Evolutionary conservation across 1,140 invertebrate genomes (phyloP), one percentile per base, ranked within the genome.

Genomic region (Halictus rubicundus): DNA sequence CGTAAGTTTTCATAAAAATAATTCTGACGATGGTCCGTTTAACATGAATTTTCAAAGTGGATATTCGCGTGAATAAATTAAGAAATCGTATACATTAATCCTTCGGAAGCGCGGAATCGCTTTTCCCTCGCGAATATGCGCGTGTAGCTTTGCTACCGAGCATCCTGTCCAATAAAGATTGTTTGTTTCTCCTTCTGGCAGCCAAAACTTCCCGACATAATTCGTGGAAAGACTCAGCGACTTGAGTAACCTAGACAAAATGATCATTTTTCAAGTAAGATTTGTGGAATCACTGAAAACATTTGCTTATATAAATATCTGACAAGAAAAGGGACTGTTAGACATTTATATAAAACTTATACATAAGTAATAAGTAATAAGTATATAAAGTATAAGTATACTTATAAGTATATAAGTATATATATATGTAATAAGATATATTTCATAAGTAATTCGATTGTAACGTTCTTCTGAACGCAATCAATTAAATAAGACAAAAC

Each of bases 201-300:
- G 95, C 94, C 66, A 97, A 92, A 12, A 98, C 96, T 86, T 97
- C 96, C 32, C 96, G 94, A 88, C 96, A 97, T 7, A 98, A 94
- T 85, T 97, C 96, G 86, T 96, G 95, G 92, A 98, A 98, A 8
- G 96, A 96, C 69, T 97, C 96, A 2, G 96, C 96, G 5, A 98
- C 96, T 91, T 95, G 94, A 23, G 90, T 87, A 14, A 94, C 94
- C 88, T 86, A 39, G 14, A 2, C 5, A 69, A 65, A n/a, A 70
- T 39, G 59, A 16, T 46, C 59, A 46, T 49, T 65, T 27, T 14
- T 39, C 37, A 19, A 16, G 42, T 42, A 25, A 46, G 27, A 25
- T 66, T n/a, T 9, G 19, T 25, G 1, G 42, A 52, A 52, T 6
- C 5, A 16, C 19, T 16, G 16, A 52, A 52, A 19, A 52, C 16